Evolutionary conservation across 1,140 invertebrate species (phyloP).

Genomic region (Megathymus violae): DNA sequence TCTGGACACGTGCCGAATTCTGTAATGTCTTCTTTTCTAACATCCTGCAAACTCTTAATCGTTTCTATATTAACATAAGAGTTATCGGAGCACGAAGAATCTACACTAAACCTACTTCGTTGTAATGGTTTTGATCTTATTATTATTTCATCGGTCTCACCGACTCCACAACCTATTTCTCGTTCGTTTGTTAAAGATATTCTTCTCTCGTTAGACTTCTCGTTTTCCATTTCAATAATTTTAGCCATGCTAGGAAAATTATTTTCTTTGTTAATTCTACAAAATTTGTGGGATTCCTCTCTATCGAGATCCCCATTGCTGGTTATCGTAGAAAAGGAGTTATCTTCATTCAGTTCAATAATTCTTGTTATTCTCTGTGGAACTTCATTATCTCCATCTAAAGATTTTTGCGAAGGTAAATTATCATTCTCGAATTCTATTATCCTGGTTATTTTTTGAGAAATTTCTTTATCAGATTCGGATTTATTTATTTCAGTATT

Average conservation of each 20-base stretch:
- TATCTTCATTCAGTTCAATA: slow-evolving; percentile 72
- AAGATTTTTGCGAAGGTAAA: slow-evolving; percentile 52
- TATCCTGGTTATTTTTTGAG: slow-evolving; percentile 74
- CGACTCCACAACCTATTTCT: slow-evolving; percentile 66
- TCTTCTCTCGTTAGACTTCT: slow-evolving; percentile 76
- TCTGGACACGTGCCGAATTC: slow-evolving; percentile 60
- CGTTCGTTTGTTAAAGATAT: slow-evolving; percentile 77
- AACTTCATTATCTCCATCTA: slow-evolving; percentile 64
- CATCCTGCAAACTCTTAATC: slow-evolving; percentile 79
- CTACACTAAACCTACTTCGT: slow-evolving; percentile 80
- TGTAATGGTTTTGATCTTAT: slow-evolving; percentile 69
- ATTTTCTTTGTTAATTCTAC: slow-evolving; percentile 69
- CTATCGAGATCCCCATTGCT: slow-evolving; percentile 57
- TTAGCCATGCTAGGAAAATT: slow-evolving; percentile 74
- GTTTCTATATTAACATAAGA: slow-evolving; percentile 82
- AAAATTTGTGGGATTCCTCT: slow-evolving; percentile 63
- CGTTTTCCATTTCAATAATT: slow-evolving; percentile 82
- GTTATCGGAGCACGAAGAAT: slow-evolving; percentile 83
- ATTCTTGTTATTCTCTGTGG: slow-evolving; percentile 76
- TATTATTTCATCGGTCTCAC: slow-evolving; percentile 65
- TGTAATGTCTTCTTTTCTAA: slow-evolving; percentile 67
- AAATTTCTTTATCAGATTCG: slow-evolving; percentile 62
- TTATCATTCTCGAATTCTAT: slow-evolving; percentile 76
- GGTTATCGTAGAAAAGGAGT: slow-evolving; percentile 61
- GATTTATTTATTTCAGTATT: slow-evolving; percentile 51